Percentiles rank a stretch among this genome's conserved stretches.
These are phyloP conservation scores for Raja brachyura DNA, from an alignment of 2,113 vertebrate species.

Conservation along the genomic window DNA sequence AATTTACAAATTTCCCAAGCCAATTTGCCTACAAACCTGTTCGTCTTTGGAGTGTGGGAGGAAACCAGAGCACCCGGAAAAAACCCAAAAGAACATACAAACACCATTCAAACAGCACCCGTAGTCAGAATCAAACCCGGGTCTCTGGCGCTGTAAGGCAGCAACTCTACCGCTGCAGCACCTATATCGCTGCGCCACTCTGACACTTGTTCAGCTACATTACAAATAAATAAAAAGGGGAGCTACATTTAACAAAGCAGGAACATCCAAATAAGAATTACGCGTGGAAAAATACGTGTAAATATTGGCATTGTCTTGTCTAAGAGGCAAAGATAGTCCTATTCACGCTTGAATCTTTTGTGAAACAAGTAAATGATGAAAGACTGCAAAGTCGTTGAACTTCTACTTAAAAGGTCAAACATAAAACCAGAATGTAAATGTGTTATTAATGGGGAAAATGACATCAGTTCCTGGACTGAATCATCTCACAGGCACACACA, in stretches of 20 bases:
- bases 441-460: not conserved
- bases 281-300: not conserved
- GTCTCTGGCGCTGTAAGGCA: no score
- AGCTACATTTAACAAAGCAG: not conserved
- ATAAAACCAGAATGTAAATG: not conserved
- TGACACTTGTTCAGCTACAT: not conserved
- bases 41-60: no score
- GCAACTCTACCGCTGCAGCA: no score
- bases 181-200: no score
- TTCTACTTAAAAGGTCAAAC: not conserved
- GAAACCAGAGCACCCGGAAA: no score
- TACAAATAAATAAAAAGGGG: not conserved
- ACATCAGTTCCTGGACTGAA: conserved; percentile 23
- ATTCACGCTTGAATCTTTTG: not conserved
- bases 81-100: no score
- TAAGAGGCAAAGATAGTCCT: not conserved
- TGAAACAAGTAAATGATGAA: not conserved
- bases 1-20: no score
- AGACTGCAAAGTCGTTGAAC: not conserved
- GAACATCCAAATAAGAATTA: not conserved
- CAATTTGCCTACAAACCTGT: no score
- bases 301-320: not conserved
- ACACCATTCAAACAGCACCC: no score
- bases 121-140: no score
- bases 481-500: not conserved